Conservation (phyloP, 1,140 invertebrate species). For the Pachypeltis micranthus region DNA sequence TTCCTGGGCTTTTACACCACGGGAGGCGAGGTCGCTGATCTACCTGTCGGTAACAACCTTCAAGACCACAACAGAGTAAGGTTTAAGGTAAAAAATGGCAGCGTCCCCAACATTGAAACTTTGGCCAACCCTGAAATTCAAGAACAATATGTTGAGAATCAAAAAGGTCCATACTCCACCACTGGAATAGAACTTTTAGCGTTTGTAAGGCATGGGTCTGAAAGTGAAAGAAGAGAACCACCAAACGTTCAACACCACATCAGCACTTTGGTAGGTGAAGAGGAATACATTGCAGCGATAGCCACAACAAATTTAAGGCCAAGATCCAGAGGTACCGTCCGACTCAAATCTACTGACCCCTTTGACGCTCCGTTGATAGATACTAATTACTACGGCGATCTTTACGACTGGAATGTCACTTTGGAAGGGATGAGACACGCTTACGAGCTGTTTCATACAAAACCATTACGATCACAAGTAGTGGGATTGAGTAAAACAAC, state of each 20-base stretch:
- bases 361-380: background rate
- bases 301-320: background rate
- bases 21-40: background rate
- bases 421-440: background rate
- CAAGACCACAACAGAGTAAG: background rate
- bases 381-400: background rate
- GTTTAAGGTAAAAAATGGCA: background rate
- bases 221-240: background rate
- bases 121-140: background rate
- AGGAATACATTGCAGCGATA: background rate
- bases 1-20: slow-evolving; percentile 39
- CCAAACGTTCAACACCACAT: background rate
- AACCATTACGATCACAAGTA: background rate
- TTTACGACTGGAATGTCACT: background rate
- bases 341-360: background rate
- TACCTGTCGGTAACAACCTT: slow-evolving; percentile 5
- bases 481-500: background rate
- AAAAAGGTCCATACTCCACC: background rate
- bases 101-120: background rate
- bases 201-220: background rate
- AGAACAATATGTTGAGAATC: background rate
- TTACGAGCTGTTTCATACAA: background rate
- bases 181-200: background rate
- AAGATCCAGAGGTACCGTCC: background rate
- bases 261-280: background rate